Evolutionary conservation across 2,113 vertebrate species (phyloP), one percentile per base, ranked within the genome.

Genomic region (Bos taurus): DNA sequence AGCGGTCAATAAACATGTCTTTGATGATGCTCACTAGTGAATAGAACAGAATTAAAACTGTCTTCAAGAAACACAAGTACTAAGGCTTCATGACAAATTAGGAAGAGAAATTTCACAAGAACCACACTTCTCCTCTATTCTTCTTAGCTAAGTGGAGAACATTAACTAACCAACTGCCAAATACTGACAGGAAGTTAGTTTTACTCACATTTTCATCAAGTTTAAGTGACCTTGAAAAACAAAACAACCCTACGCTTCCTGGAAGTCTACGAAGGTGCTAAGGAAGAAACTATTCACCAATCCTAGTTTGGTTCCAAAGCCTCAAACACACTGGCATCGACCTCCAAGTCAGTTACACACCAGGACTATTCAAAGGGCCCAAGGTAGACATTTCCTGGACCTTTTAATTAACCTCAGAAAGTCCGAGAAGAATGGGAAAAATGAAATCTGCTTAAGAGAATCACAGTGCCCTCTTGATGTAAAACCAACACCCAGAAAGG

Each of bases 131-230:
- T 28, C 9, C 33, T 88, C 50, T 77, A 91, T 71, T 92, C 12
- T 85, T 80, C 36, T 74, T 46, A 97, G 81, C 23, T 88, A 57
- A 52, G 1, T 54, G n/a, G 26, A 95, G 57, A 95, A 80, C 23
- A 96, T 78, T 84, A 95, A 96, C 50, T 33, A 78, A 81, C 26
- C 48, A 94, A 85, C 9, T 50, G 23, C 43, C 92, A 77, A 95
- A 64, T 21, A n/a, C 0, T 96, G 81, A 40, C 64, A 77, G 48
- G 83, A 95, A 88, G 48, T 84, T 33, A 82, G 77, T 43, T 96
- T 94, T 91, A 67, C 43, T 96, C 84, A 85, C n/a, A 59, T 82
- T 88, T 94, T 88, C 85, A 64, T 74, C 77, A 95, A 91, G 48
- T 46, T 46, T 30, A 85, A 81, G 52, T 48, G 60, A 48, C n/a